Conservation (phyloP, 2,113 vertebrate genomes). For the Charadrius vociferus region DNA sequence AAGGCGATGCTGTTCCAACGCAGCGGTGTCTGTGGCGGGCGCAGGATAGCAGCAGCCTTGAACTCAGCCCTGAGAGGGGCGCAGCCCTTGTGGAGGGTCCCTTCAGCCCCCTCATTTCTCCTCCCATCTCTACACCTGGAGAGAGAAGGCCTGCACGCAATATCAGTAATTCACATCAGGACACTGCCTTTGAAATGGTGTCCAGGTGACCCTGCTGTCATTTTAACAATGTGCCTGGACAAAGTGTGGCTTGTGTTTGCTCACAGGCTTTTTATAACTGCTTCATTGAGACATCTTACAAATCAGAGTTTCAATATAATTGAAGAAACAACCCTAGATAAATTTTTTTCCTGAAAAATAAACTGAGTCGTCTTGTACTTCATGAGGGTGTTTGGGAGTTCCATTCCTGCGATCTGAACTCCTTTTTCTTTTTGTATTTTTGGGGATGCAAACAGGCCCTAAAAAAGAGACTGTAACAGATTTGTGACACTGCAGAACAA, state of each 20-base stretch:
- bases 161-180: neutral
- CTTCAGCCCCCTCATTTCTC: neutral
- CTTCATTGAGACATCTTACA: neutral
- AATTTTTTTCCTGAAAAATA: neutral
- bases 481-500: neutral
- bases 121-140: neutral
- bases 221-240: neutral
- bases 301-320: neutral
- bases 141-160: neutral
- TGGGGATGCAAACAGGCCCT: neutral
- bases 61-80: neutral
- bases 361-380: neutral
- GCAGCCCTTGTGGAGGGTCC: neutral
- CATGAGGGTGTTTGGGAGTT: neutral
- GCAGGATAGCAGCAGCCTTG: rapidly evolving
- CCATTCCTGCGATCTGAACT: neutral
- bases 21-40: neutral
- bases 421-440: neutral
- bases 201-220: neutral
- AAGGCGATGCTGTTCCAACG: rapidly evolving
- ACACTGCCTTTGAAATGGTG: neutral
- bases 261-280: neutral
- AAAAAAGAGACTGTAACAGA: neutral
- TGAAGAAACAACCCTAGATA: neutral
- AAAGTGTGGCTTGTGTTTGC: neutral